Base-by-base conservation (phyloP, 2,113 vertebrate genomes). In the Pterocles orientalis region DNA sequence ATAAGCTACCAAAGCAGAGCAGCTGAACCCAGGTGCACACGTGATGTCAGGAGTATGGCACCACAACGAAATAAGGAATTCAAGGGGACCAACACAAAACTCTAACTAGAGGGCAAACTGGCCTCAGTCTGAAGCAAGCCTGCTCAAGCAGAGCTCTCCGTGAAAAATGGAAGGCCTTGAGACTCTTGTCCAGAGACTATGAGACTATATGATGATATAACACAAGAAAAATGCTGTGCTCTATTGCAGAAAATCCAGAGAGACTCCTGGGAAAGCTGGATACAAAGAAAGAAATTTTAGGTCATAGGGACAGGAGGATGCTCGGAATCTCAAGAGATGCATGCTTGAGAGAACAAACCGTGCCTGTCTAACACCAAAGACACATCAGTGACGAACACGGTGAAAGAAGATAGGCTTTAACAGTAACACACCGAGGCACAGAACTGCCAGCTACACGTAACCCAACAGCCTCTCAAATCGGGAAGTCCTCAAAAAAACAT, bases 391-490 rank as follows among this genome's bases (percentile, higher is more conserved):
- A 85, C 26, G 21, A 88, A 54, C 45, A 51, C 1, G 0, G 13
- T 29, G 21, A 64, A 76, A 83, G 58, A 65, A 73, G 12, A 75
- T 1, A 50, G 33, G 18, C 41, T 92, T 61, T 61, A 80, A 36
- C 33, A 79, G n/a, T 43, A 82, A 83, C 23, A 25, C n/a, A 34
- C 3, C 12, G 19, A 86, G 34, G 26, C 48, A 76, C 14, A 36
- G 57, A 79, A 90, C 24, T 47, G 25, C 33, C 66, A 78, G 21
- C 61, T 29, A 64, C 34, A 54, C 20, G 50, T n/a, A 82, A 76
- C 34, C 56, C 0, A 0, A 66, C 0, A 7, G 20, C 48, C 61
- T 72, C 71, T 82, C 16, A 80, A 71, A 91, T 33, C 31, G n/a
- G 5, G 17, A 66, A 48, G 14, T 51, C 36, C 34, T 61, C 45